Evolutionary conservation across 2,113 vertebrate species (phyloP), one percentile per base, ranked within the genome.

Genomic region (Alligator sinensis): DNA sequence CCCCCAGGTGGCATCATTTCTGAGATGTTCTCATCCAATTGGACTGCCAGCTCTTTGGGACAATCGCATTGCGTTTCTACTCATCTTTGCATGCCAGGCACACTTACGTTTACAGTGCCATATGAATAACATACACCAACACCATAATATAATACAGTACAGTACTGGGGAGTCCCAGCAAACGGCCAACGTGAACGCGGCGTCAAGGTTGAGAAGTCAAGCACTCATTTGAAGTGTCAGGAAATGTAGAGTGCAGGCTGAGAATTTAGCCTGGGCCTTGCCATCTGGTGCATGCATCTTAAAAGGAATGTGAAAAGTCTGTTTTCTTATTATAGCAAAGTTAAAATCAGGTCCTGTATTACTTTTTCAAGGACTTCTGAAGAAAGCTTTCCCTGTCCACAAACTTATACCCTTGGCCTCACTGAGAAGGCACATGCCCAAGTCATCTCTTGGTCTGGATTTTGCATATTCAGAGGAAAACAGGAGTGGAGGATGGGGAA

Each of bases 341-440:
- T 61, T 83, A 77, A 84, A 60, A 79, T 47, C 54, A 81, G 59
- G 47, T 9, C 18, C 0, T 4, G 59, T 58, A 13, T 47, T 30
- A 15, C 21, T 38, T 72, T 72, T 72, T 72, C 68, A 72, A 72
- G 11, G 90, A 22, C 47, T 62, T 68, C 47, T 4, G 57, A 79
- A 84, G 66, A 21, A 74, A 80, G 30, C 0, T 12, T 72, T 17
- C 64, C 66, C 83, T 14, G 87, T 1, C 47, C 75, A 60, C 57
- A 38, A 9, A 3, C 5, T 1, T 62, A 16, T 3, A 68, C 55
- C 62, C 84, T 12, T 19, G 80, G 59, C 91, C 14, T 59, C 72
- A 21, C 0, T 0, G 2, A 47, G 34, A 30, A 5, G 4, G 74
- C 14, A 12, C 0, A 4, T 0, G 12, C 3, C 21, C 0, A 1